Evolutionary conservation across 2,888 invertebrate genomes (phyloP).

Genomic region (Timema cristinae): DNA sequence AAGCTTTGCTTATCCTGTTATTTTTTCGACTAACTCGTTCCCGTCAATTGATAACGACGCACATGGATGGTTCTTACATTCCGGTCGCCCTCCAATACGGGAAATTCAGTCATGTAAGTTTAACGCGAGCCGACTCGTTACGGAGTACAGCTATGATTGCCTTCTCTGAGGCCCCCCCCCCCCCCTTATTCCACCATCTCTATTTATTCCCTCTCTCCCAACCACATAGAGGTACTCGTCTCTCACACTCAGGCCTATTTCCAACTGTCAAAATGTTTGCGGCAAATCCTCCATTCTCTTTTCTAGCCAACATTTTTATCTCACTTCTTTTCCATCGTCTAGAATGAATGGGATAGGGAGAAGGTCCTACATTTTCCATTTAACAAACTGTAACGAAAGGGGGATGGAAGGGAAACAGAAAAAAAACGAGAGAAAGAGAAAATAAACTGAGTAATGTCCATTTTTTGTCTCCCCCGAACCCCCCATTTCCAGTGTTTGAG

Average conservation of each 20-base stretch:
- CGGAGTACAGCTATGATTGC: conserved; percentile 8
- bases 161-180: not conserved
- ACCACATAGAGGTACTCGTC: not conserved
- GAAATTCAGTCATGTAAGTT: conserved; percentile 10
- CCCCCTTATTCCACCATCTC: too few species aligned
- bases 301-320: not conserved
- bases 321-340: too few species aligned
- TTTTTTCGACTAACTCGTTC: too few species aligned
- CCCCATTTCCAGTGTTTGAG: not conserved
- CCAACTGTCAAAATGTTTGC: conserved; percentile 16
- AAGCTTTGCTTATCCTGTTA: too few species aligned
- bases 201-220: not conserved
- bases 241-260: conserved; percentile 3
- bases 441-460: conserved; percentile 8
- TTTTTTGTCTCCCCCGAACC: not conserved
- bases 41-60: too few species aligned
- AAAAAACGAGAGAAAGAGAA: not conserved
- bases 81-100: too few species aligned
- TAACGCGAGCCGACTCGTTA: conserved; percentile 3
- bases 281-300: conserved; percentile 1
- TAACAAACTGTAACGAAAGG: not conserved
- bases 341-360: too few species aligned
- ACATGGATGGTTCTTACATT: too few species aligned
- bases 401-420: not conserved
- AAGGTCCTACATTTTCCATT: too few species aligned